A percentile compares a stretch with the other conserved stretches of the same genome.
phyloP scores from a whole-genome alignment of 2,113 vertebrate species.

The Uria lomvia region DNA sequence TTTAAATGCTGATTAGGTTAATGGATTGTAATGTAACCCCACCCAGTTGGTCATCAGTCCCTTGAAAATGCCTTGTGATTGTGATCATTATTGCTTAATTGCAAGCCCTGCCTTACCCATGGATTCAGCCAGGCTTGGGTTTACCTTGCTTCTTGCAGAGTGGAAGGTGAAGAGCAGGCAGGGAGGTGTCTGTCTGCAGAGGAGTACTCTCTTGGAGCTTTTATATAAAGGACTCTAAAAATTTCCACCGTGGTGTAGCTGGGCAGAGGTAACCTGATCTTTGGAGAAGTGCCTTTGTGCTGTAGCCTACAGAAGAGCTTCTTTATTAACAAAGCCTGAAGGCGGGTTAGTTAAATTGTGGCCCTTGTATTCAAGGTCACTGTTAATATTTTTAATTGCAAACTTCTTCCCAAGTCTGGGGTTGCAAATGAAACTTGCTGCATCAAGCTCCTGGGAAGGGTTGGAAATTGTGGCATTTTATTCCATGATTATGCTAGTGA shows the following conservation, averaged over 20 bases:
- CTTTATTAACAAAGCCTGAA: neutral
- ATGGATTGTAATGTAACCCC: neutral
- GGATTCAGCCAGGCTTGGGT: neutral
- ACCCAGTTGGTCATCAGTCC: neutral
- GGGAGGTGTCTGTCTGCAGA: neutral
- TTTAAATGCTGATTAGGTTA: neutral
- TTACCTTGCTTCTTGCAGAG: neutral
- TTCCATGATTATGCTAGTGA: neutral
- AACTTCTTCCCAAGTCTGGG: neutral
- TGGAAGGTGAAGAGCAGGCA: neutral
- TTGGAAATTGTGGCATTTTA: slow-evolving; percentile 1
- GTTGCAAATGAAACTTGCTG: neutral
- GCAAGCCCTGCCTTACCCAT: neutral
- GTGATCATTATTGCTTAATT: neutral
- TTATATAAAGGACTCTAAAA: neutral
- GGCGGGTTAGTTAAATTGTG: neutral
- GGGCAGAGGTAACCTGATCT: slow-evolving; percentile 10
- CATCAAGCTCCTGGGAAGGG: neutral
- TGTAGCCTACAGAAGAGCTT: neutral
- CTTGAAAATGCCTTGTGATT: neutral
- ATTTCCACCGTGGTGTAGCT: neutral
- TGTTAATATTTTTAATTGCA: slow-evolving; percentile 38
- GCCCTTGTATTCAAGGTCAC: neutral
- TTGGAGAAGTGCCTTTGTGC: slow-evolving; percentile 27
- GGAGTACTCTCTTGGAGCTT: neutral